phyloP scores from a whole-genome alignment of 1,140 invertebrate genomes.

The Mycetomoellerius zeteki region DNA sequence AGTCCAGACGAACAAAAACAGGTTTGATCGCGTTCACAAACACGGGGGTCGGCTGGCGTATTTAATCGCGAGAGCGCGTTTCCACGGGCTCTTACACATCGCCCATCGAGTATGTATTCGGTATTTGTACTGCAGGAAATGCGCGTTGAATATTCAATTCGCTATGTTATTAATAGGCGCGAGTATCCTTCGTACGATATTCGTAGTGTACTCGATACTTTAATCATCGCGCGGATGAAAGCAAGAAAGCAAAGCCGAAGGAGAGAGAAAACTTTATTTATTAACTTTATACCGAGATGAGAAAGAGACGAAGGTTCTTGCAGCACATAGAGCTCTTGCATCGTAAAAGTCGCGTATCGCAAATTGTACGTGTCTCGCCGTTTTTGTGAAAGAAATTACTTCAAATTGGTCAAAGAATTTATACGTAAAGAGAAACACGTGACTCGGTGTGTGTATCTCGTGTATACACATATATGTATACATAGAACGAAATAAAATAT shows the following conservation, averaged over 20 bases:
- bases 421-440: background rate
- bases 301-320: background rate
- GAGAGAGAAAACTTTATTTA: background rate
- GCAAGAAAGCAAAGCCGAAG: slow-evolving; percentile 3
- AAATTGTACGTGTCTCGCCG: background rate
- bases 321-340: background rate
- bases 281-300: background rate
- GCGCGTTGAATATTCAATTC: slow-evolving; percentile 57
- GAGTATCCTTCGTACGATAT: background rate
- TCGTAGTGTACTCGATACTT: slow-evolving; percentile 32
- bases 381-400: background rate
- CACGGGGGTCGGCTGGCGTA: slow-evolving; percentile 21
- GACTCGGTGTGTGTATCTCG: background rate
- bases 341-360: background rate
- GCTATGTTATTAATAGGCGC: slow-evolving; percentile 48
- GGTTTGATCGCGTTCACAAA: slow-evolving; percentile 62
- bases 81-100: slow-evolving; percentile 12
- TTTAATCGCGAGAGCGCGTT: slow-evolving; percentile 51
- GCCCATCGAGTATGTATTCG: slow-evolving; percentile 21
- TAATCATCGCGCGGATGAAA: background rate
- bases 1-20: slow-evolving; percentile 64
- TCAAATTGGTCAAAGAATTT: slow-evolving; percentile 50
- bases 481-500: slow-evolving; percentile 34
- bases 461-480: background rate
- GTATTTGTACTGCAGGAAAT: slow-evolving; percentile 29